Evolutionary conservation across 2,113 vertebrate species (phyloP).

Genomic region (Scophthalmus maximus): DNA sequence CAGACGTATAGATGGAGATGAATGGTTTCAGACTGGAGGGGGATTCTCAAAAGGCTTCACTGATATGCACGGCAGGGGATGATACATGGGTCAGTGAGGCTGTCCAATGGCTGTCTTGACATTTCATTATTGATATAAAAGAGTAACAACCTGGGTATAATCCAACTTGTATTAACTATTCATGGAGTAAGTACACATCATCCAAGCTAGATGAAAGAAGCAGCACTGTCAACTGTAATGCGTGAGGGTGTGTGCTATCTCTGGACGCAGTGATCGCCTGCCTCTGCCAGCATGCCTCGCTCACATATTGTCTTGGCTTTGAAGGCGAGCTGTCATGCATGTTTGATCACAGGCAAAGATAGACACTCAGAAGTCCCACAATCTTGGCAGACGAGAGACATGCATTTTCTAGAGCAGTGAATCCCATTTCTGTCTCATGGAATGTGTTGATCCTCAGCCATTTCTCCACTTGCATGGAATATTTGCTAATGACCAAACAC

Average conservation of each 20-base stretch:
- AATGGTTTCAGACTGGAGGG: slow-evolving; percentile 17
- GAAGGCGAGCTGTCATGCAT: slow-evolving; percentile 79
- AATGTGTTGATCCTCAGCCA: slow-evolving; percentile 52
- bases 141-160: slow-evolving; percentile 35
- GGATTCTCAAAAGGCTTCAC: slow-evolving; percentile 25
- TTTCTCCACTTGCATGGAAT: slow-evolving; percentile 39
- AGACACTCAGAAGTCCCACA: slow-evolving; percentile 59
- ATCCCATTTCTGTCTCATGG: slow-evolving; percentile 51
- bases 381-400: slow-evolving; percentile 56
- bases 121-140: slow-evolving; percentile 52
- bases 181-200: slow-evolving; percentile 39
- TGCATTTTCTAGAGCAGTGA: slow-evolving; percentile 49
- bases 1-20: slow-evolving; percentile 43
- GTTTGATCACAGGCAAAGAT: slow-evolving; percentile 76
- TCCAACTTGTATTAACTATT: slow-evolving; percentile 54
- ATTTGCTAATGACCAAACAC: slow-evolving; percentile 71
- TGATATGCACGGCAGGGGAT: slow-evolving; percentile 10
- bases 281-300: slow-evolving; percentile 49
- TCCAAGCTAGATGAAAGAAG: slow-evolving; percentile 49
- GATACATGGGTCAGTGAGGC: slow-evolving; percentile 33
- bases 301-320: slow-evolving; percentile 75
- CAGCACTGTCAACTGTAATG: slow-evolving; percentile 44
- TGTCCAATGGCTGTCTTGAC: slow-evolving; percentile 25
- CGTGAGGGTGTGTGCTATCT: slow-evolving; percentile 45
- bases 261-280: slow-evolving; percentile 51